Conservation (phyloP, 2,797 vertebrate species). For the Hemitrygon akajei region DNA sequence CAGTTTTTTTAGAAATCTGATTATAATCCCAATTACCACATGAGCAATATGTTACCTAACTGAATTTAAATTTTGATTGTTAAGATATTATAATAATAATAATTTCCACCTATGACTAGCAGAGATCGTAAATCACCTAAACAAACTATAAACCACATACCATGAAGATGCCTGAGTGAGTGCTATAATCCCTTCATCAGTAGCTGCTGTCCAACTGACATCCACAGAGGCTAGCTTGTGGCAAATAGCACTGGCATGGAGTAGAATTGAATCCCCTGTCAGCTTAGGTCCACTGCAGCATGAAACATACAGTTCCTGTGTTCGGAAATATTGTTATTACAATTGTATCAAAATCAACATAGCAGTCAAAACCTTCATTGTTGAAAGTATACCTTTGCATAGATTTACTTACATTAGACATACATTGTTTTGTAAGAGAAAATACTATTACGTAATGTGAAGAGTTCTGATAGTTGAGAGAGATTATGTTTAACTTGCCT, state of each 20-base stretch:
- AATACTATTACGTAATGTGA: background rate
- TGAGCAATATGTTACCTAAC: too few relatives aligned
- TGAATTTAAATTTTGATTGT: background rate
- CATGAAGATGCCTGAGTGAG: conserved; percentile 44
- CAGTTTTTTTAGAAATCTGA: too few relatives aligned
- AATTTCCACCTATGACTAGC: background rate
- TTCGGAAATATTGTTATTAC: background rate
- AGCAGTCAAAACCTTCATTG: background rate
- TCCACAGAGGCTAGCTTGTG: conserved; percentile 47
- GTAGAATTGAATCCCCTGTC: conserved; percentile 49
- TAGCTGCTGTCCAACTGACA: conserved; percentile 55
- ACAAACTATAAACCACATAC: conserved; percentile 40
- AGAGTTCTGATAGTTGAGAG: background rate
- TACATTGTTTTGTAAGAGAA: background rate
- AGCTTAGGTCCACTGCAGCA: conserved; percentile 50
- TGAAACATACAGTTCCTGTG: conserved; percentile 54
- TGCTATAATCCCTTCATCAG: conserved; percentile 50
- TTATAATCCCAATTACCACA: too few relatives aligned
- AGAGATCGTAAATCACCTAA: background rate
- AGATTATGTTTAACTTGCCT: background rate
- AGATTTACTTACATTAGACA: background rate
- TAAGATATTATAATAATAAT: background rate
- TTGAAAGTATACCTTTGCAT: background rate
- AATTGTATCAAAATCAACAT: background rate
- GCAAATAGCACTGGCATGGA: conserved; percentile 48